phyloP scores from a whole-genome alignment of 2,797 vertebrate species.

The Otus scops region DNA sequence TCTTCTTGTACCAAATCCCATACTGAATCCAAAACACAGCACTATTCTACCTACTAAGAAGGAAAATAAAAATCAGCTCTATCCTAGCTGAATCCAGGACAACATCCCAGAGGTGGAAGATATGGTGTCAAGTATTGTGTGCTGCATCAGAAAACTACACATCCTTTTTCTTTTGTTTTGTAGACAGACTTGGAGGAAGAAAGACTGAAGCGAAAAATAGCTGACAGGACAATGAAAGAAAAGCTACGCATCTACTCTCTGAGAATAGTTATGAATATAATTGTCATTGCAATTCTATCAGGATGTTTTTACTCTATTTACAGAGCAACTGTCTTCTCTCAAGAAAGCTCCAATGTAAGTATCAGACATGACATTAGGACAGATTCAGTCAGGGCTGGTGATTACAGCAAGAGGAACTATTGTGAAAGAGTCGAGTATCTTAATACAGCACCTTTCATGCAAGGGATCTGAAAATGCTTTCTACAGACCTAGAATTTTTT shows the following conservation, averaged over 20 bases:
- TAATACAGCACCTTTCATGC: neutral
- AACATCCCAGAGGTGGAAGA: neutral
- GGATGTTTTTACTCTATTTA: slow-evolving; percentile 93
- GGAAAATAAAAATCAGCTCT: too few species aligned
- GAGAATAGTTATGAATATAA: slow-evolving; percentile 85
- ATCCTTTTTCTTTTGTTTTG: slow-evolving; percentile 33
- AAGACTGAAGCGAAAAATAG: slow-evolving; percentile 87
- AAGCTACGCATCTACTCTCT: slow-evolving; percentile 84
- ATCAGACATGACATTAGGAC: neutral
- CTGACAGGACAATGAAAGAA: slow-evolving; percentile 82
- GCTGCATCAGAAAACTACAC: neutral
- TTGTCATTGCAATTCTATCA: slow-evolving; percentile 83
- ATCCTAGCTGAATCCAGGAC: too few species aligned
- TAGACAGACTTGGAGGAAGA: slow-evolving; percentile 94
- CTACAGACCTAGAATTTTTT: neutral
- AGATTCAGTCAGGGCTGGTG: neutral
- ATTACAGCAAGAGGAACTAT: slow-evolving; percentile 24
- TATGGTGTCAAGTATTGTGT: neutral
- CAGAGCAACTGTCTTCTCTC: slow-evolving; percentile 86
- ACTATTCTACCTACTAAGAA: too few species aligned
- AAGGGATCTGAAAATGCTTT: neutral
- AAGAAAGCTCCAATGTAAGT: slow-evolving; percentile 76
- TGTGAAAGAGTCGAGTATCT: slow-evolving; percentile 7
- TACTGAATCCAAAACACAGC: too few species aligned
- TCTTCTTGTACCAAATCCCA: too few species aligned